These are phyloP conservation scores for Chrysodeixis includens DNA, from an alignment of 2,888 invertebrate species.

Conservation along the genomic window DNA sequence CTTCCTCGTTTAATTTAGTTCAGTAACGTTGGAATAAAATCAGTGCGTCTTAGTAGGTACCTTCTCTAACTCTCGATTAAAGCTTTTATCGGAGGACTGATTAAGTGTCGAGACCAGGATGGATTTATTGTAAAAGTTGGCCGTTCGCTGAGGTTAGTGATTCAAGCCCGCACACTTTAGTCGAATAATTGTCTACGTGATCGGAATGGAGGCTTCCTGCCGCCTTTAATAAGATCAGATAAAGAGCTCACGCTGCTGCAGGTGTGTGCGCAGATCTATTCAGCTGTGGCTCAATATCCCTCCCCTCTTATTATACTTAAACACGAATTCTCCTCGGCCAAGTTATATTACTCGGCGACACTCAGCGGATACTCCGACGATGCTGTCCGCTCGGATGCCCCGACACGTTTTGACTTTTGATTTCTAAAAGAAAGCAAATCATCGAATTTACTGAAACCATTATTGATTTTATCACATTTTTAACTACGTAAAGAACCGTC, in stretches of 20 bases:
- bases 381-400: not conserved
- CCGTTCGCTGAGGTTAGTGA: conserved; percentile 87
- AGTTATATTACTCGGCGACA: conserved; percentile 10
- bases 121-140: conserved; percentile 89
- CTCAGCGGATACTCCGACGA: conserved; percentile 8
- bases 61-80: conserved; percentile 84
- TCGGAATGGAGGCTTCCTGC: conserved; percentile 82
- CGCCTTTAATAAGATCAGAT: conserved; percentile 87
- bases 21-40: conserved; percentile 74
- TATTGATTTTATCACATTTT: too few relatives aligned
- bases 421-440: too few relatives aligned
- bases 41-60: conserved; percentile 76
- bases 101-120: conserved; percentile 88
- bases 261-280: conserved; percentile 68
- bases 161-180: conserved; percentile 88
- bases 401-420: too few relatives aligned
- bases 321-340: conserved; percentile 20
- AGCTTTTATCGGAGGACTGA: conserved; percentile 88
- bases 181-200: conserved; percentile 89
- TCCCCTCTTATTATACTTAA: conserved; percentile 23
- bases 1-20: conserved; percentile 74
- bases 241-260: conserved; percentile 75
- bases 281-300: conserved; percentile 43
- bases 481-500: too few relatives aligned
- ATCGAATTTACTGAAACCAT: too few relatives aligned